These are phyloP conservation scores for Alca torda DNA, from an alignment of 2,797 vertebrate species.

Conservation along the genomic window DNA sequence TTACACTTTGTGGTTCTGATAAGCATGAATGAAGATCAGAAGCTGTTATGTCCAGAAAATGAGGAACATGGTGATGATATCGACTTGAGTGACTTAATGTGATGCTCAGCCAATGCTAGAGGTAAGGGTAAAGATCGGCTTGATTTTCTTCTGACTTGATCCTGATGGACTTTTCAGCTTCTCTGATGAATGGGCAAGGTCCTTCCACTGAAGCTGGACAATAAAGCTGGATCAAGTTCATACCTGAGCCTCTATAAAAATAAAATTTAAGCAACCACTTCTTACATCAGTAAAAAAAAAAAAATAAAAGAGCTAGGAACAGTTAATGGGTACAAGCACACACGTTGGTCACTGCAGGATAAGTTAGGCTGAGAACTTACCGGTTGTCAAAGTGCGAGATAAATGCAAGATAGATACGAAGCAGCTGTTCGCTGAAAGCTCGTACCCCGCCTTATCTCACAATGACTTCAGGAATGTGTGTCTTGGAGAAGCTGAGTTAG, in stretches of 20 bases:
- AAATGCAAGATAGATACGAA: background rate
- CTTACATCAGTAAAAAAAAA: background rate
- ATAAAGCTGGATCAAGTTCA: background rate
- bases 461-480: background rate
- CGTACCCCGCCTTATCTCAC: background rate
- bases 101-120: background rate
- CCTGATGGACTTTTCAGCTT: background rate
- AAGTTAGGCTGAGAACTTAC: background rate
- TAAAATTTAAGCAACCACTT: background rate
- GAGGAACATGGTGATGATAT: background rate
- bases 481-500: background rate
- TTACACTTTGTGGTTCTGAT: background rate
- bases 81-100: background rate
- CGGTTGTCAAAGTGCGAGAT: background rate
- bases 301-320: background rate
- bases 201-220: background rate
- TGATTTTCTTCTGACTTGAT: background rate
- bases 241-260: background rate
- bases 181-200: background rate
- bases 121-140: background rate
- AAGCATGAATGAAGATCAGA: background rate
- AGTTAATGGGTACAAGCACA: background rate
- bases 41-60: background rate
- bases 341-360: background rate
- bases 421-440: background rate